These are phyloP conservation scores for Nothocercus nigrocapillus DNA, from an alignment of 2,113 vertebrate genomes.

Conservation along the genomic window DNA sequence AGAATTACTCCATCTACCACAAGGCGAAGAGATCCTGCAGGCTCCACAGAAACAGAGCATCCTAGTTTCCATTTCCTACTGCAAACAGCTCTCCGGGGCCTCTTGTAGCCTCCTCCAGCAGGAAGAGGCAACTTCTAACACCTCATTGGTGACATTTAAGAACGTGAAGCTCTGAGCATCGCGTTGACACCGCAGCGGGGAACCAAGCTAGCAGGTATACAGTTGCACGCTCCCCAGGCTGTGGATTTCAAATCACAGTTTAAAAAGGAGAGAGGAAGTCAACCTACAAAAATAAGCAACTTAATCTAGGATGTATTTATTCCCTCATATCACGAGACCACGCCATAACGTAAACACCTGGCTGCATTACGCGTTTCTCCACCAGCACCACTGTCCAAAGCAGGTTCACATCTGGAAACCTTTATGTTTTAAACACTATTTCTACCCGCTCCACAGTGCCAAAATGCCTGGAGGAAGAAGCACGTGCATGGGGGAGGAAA, in stretches of 20 bases:
- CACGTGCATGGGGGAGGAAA: not conserved
- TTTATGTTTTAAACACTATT: not conserved
- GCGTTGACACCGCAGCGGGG: not conserved
- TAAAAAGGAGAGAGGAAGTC: not conserved
- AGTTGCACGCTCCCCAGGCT: constrained; percentile 12
- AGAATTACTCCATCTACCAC: not conserved
- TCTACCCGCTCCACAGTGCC: constrained; percentile 4
- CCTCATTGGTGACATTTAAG: constrained; percentile 47
- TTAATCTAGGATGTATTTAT: constrained; percentile 24
- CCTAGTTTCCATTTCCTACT: not conserved
- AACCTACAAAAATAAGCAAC: not conserved
- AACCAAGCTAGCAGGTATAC: constrained; percentile 3
- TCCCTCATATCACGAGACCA: not conserved
- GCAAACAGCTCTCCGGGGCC: constrained; percentile 41
- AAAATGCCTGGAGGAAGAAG: not conserved
- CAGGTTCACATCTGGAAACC: constrained; percentile 33
- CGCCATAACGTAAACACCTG: constrained; percentile 26
- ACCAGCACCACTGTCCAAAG: not conserved
- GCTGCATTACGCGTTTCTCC: not conserved
- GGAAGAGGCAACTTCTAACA: constrained; percentile 48
- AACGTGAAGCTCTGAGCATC: constrained; percentile 28
- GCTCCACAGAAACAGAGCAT: not conserved
- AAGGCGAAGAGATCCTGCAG: not conserved
- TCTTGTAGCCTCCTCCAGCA: constrained; percentile 36
- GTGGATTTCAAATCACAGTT: constrained; percentile 29